phyloP scores from a whole-genome alignment of 2,113 vertebrate species.

The Rutilus rutilus region DNA sequence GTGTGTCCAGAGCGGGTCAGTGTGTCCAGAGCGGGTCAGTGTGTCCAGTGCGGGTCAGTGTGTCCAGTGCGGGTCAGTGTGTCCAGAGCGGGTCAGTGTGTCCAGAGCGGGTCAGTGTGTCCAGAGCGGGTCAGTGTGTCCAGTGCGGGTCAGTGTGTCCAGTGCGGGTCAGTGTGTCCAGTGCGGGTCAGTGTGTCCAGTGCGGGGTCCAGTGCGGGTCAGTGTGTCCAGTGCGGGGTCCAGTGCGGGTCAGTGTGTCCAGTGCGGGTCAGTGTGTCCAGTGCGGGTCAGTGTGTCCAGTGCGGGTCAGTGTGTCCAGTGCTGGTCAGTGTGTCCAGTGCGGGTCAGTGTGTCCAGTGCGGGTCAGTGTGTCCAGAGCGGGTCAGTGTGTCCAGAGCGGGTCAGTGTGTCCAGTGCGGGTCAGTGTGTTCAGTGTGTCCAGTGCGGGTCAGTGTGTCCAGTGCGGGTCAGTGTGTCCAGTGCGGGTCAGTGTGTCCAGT shows the following conservation, averaged over 20 bases:
- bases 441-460: slow-evolving; percentile 57
- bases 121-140: neutral
- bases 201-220: neutral
- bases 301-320: slow-evolving; percentile 75
- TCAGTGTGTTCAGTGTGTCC: no score
- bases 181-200: slow-evolving; percentile 81
- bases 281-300: slow-evolving; percentile 60
- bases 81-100: slow-evolving; percentile 79
- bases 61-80: slow-evolving; percentile 74
- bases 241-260: slow-evolving; percentile 75
- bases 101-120: no score
- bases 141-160: slow-evolving; percentile 75
- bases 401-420: slow-evolving; percentile 76
- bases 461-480: slow-evolving; percentile 76
- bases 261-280: slow-evolving; percentile 84
- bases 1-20: no score
- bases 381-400: slow-evolving; percentile 76
- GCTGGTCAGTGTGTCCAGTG: slow-evolving; percentile 77
- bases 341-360: no score
- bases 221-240: slow-evolving; percentile 72
- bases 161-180: slow-evolving; percentile 77
- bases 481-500: slow-evolving; percentile 74
- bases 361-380: slow-evolving; percentile 66
- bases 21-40: no score
- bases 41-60: slow-evolving; percentile 74